phyloP scores from a whole-genome alignment of 2,113 vertebrate genomes.

The Melanocharis versteri region DNA sequence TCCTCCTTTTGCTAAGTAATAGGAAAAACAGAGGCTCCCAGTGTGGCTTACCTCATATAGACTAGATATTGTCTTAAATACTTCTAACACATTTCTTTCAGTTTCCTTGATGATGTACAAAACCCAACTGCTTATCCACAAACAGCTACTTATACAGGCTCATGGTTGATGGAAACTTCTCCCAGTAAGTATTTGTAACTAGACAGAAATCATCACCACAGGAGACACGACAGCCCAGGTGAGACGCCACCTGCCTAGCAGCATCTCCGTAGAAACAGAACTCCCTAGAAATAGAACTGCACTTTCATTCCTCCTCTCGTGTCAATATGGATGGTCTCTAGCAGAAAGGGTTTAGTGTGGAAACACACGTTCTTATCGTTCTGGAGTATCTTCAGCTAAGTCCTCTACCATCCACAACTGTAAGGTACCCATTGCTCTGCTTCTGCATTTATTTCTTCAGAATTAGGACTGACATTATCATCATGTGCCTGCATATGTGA shows the following conservation, averaged over 20 bases:
- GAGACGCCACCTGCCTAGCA: background rate
- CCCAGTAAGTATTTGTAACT: background rate
- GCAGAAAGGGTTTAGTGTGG: background rate
- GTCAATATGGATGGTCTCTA: background rate
- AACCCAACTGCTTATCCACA: background rate
- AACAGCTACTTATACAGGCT: background rate
- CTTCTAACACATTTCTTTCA: background rate
- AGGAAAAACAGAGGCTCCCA: background rate
- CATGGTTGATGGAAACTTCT: background rate
- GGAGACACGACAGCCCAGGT: fast-evolving
- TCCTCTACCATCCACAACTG: background rate
- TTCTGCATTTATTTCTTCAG: background rate
- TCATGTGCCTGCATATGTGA: background rate
- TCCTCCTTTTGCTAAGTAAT: background rate
- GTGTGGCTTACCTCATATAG: background rate
- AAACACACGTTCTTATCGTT: background rate
- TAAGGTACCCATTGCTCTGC: background rate
- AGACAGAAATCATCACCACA: background rate
- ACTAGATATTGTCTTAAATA: background rate
- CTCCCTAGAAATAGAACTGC: background rate
- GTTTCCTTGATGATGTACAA: background rate
- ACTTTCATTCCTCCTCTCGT: background rate
- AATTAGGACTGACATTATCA: background rate
- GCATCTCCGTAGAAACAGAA: background rate
- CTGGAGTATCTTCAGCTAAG: background rate